Percentiles rank a stretch among this genome's conserved stretches.
Conservation (phyloP, 1,140 invertebrate genomes). For the Muscidifurax raptorellus region DNA sequence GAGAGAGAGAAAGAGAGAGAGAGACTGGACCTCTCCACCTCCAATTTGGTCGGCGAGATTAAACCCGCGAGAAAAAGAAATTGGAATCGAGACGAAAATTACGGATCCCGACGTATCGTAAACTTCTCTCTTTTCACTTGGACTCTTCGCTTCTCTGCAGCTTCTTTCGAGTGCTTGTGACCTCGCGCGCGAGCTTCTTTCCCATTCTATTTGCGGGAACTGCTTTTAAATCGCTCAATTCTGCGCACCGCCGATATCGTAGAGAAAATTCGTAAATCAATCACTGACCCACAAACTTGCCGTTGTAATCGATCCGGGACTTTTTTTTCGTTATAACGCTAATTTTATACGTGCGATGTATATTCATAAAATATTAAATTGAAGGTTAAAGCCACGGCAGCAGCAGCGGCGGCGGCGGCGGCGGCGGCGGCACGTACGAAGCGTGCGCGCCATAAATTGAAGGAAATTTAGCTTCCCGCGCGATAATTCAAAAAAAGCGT, state of each 20-base stretch:
- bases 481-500: constrained; percentile 35
- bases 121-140: constrained; percentile 48
- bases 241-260: background rate
- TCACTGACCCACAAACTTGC: background rate
- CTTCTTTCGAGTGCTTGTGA: background rate
- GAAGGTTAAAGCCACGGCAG: constrained; percentile 8
- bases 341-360: constrained; percentile 7
- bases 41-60: constrained; percentile 64
- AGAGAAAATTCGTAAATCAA: constrained; percentile 18
- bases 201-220: background rate
- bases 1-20: no score
- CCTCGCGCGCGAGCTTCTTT: background rate
- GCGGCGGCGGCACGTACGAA: background rate
- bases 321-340: background rate
- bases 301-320: constrained; percentile 4
- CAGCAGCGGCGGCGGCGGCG: background rate
- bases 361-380: constrained; percentile 27
- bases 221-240: background rate
- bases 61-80: constrained; percentile 64
- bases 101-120: constrained; percentile 53
- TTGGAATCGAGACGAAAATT: constrained; percentile 67
- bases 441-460: constrained; percentile 21
- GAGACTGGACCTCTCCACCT: constrained; percentile 37
- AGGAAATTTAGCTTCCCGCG: constrained; percentile 23
- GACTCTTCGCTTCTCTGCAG: background rate